Evolutionary conservation across 2,888 invertebrate genomes (phyloP).

Genomic region (Ichneumon xanthorius): DNA sequence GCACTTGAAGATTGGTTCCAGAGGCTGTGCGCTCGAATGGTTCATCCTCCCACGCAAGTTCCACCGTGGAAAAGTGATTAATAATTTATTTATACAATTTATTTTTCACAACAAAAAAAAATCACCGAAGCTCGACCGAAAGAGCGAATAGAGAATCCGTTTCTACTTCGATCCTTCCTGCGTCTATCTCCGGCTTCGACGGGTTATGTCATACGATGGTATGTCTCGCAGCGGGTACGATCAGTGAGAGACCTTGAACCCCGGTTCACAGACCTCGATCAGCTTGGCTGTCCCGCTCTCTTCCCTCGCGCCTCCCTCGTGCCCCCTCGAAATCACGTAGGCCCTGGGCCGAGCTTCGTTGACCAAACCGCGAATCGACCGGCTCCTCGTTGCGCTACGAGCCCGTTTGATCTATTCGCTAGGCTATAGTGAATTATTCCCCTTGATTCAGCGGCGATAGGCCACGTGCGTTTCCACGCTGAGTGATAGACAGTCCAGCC

Average conservation of each 20-base stretch:
- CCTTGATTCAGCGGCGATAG: conserved; percentile 8
- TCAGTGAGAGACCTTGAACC: conserved; percentile 59
- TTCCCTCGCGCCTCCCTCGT: conserved; percentile 10
- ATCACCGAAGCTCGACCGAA: neutral
- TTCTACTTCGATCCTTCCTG: neutral
- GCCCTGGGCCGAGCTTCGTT: conserved; percentile 47
- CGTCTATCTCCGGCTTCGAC: conserved; percentile 18
- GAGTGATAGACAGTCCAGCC: neutral
- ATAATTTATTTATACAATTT: no score
- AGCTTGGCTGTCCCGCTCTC: conserved; percentile 36
- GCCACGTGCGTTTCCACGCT: conserved; percentile 13
- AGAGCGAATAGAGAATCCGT: neutral
- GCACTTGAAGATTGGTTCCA: no score
- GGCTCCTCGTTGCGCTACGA: conserved; percentile 32
- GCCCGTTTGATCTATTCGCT: neutral
- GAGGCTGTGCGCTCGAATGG: no score
- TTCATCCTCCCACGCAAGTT: no score
- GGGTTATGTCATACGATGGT: conserved; percentile 59
- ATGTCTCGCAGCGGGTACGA: conserved; percentile 34
- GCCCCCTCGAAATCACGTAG: conserved; percentile 50
- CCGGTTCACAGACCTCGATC: conserved; percentile 67
- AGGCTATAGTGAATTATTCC: conserved; percentile 5
- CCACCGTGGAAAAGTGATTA: no score
- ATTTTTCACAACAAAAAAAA: neutral
- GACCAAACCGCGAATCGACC: conserved; percentile 58